These are phyloP conservation scores for Ciona savignyi DNA, from an alignment of 23 tunicate species.

Conservation along the genomic window DNA sequence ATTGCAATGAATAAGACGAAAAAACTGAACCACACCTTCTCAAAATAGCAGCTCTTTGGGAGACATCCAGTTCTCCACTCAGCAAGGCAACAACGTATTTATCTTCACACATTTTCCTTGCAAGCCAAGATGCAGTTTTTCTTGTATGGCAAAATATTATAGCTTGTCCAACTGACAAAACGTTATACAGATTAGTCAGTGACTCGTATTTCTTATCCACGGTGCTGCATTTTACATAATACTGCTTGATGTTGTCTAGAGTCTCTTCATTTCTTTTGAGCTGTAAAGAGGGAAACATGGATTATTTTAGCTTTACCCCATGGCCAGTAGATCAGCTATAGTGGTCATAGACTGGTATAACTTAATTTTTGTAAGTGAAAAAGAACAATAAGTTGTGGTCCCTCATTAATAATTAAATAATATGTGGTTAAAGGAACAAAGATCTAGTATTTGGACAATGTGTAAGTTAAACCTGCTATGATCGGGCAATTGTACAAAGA, in stretches of 20 bases:
- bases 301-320: too few species aligned
- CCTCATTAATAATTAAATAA: too few species aligned
- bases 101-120: conserved; percentile 83
- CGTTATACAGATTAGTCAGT: conserved; percentile 62
- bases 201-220: conserved; percentile 81
- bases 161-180: conserved; percentile 90
- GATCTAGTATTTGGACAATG: too few species aligned
- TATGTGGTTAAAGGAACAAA: too few species aligned
- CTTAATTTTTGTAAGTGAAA: neutral
- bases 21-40: conserved; percentile 33
- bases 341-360: too few species aligned
- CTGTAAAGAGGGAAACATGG: neutral
- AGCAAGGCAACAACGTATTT: conserved; percentile 85
- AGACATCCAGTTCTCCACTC: conserved; percentile 93
- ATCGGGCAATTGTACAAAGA: too few species aligned
- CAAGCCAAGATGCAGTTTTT: conserved; percentile 90
- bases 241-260: conserved; percentile 90
- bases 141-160: conserved; percentile 94
- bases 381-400: too few species aligned
- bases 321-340: too few species aligned
- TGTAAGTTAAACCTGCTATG: too few species aligned
- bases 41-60: conserved; percentile 72
- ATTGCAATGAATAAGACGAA: neutral
- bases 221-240: conserved; percentile 61
- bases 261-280: conserved; percentile 91